Percentiles rank a stretch among this genome's conserved stretches.
Evolutionary conservation across 1,140 invertebrate species (phyloP).

Genomic region (Hyphantria cunea): DNA sequence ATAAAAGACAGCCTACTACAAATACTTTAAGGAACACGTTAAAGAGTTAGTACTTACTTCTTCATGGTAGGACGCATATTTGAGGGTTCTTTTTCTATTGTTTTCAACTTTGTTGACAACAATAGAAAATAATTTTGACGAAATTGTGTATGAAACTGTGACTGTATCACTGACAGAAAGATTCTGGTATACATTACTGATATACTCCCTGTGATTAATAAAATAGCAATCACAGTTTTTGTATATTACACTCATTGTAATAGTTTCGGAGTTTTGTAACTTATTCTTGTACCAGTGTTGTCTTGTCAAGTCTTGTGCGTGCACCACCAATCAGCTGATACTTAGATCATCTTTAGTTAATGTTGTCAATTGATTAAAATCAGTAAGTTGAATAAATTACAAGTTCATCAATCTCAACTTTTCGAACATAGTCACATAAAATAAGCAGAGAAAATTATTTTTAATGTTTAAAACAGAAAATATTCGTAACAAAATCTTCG

Average conservation of each 20-base stretch:
- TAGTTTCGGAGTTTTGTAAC: background rate
- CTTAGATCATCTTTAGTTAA: too few relatives aligned
- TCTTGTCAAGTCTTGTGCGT: too few relatives aligned
- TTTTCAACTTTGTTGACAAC: constrained; percentile 16
- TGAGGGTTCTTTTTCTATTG: constrained; percentile 41
- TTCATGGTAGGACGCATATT: constrained; percentile 32
- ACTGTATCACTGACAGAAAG: constrained; percentile 24
- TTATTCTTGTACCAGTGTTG: background rate
- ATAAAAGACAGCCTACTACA: too few relatives aligned
- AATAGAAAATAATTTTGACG: constrained; percentile 49
- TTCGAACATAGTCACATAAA: too few relatives aligned
- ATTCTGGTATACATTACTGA: constrained; percentile 44
- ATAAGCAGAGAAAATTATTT: too few relatives aligned
- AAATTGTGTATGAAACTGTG: constrained; percentile 28
- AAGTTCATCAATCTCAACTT: too few relatives aligned
- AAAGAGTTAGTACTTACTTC: constrained; percentile 37
- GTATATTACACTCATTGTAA: constrained; percentile 44
- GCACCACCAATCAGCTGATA: background rate
- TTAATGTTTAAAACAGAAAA: too few relatives aligned
- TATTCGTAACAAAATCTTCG: too few relatives aligned
- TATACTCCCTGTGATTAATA: constrained; percentile 53
- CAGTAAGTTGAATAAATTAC: too few relatives aligned
- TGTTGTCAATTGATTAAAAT: too few relatives aligned
- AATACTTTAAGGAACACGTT: too few relatives aligned
- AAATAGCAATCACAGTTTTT: constrained; percentile 36